A percentile compares a stretch with the other conserved stretches of the same genome.
These are phyloP conservation scores for Labroides dimidiatus DNA, from an alignment of 2,797 vertebrate species.

Conservation along the genomic window DNA sequence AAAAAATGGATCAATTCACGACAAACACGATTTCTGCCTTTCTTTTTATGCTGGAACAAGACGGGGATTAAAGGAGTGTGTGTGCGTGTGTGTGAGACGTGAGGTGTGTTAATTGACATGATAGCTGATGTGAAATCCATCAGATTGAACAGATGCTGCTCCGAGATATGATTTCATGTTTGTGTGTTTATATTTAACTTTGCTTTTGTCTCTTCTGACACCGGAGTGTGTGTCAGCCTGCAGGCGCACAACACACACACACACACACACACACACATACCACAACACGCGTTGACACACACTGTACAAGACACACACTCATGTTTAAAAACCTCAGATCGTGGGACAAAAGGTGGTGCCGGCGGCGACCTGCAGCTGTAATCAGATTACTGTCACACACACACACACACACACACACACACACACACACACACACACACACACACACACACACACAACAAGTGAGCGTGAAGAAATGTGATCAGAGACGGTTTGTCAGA, in stretches of 20 bases:
- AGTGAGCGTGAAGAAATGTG: slow-evolving; percentile 54
- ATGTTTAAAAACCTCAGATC: slow-evolving; percentile 23
- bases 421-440: too few relatives aligned
- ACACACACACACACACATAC: background rate
- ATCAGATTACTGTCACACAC: slow-evolving; percentile 68
- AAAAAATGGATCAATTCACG: slow-evolving; percentile 16
- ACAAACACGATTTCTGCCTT: slow-evolving; percentile 2
- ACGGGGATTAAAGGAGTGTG: slow-evolving; percentile 10
- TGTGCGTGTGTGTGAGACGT: slow-evolving; percentile 7
- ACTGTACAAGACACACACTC: background rate
- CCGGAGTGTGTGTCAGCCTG: slow-evolving; percentile 24
- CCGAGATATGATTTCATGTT: slow-evolving; percentile 44
- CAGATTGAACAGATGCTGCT: slow-evolving; percentile 58
- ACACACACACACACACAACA: slow-evolving; percentile 42
- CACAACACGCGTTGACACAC: background rate
- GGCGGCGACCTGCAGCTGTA: slow-evolving; percentile 59
- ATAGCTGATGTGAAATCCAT: slow-evolving; percentile 48
- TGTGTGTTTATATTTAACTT: slow-evolving; percentile 63
- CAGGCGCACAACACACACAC: slow-evolving; percentile 5
- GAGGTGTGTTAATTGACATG: slow-evolving; percentile 56
- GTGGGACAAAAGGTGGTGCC: slow-evolving; percentile 65
- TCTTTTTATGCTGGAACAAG: slow-evolving; percentile 20
- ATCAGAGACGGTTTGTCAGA: slow-evolving; percentile 54
- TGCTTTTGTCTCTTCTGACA: slow-evolving; percentile 50
- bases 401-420: too few relatives aligned